Conservation (phyloP, 2,888 invertebrate species). For the Podotricha telesiphe region DNA sequence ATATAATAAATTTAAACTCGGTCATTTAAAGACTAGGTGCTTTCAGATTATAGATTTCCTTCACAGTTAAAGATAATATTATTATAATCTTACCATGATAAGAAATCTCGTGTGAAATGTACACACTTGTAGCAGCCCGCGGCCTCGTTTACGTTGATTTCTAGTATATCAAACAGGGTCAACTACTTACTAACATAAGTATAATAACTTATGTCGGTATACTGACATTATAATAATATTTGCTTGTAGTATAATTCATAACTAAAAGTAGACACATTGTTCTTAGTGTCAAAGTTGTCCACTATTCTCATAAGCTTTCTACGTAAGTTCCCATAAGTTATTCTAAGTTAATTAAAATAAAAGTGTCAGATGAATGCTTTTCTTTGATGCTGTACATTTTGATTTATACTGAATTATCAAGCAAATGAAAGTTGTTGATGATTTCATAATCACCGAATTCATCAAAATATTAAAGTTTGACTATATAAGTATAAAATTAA, state of each 20-base stretch:
- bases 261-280: background rate
- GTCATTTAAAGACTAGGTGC: constrained; percentile 1
- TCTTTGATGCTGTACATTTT: too few relatives aligned
- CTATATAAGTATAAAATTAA: too few relatives aligned
- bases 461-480: too few relatives aligned
- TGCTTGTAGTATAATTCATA: background rate
- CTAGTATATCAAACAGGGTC: constrained; percentile 27
- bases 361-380: background rate
- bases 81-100: constrained; percentile 30
- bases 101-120: constrained; percentile 38
- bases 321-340: background rate
- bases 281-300: background rate
- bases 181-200: constrained; percentile 20
- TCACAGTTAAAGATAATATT: constrained; percentile 13
- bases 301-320: background rate
- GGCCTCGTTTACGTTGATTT: constrained; percentile 32
- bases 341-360: background rate
- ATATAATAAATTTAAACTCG: background rate
- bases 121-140: constrained; percentile 29
- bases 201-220: constrained; percentile 11
- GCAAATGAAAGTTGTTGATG: too few relatives aligned
- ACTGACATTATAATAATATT: background rate
- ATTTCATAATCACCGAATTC: too few relatives aligned
- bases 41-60: constrained; percentile 16
- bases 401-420: too few relatives aligned